phyloP scores from a whole-genome alignment of 2,888 invertebrate species.

The Polyploca ridens region DNA sequence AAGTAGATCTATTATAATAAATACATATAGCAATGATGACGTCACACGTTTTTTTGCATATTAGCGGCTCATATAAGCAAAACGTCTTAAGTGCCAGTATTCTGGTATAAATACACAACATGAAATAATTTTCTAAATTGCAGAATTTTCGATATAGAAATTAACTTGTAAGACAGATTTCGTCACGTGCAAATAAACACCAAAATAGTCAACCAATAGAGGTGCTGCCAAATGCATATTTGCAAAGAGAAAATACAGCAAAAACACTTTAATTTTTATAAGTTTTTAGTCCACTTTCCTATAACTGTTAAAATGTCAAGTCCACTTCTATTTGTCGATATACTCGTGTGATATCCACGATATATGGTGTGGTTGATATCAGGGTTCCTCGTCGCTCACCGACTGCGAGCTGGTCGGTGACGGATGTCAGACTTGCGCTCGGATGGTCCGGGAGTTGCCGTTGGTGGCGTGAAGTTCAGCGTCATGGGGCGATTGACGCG shows the following conservation, averaged over 20 bases:
- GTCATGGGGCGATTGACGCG: constrained; percentile 54
- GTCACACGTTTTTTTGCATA: too few relatives aligned
- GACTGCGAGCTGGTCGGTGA: constrained; percentile 52
- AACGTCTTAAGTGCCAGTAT: too few relatives aligned
- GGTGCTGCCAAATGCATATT: neutral
- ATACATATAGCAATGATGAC: too few relatives aligned
- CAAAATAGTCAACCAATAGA: neutral
- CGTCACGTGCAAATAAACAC: neutral
- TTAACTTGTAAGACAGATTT: neutral
- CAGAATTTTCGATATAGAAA: too few relatives aligned
- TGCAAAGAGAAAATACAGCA: neutral
- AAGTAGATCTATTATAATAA: neutral
- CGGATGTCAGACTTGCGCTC: constrained; percentile 75
- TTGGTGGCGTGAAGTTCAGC: constrained; percentile 73
- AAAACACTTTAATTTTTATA: too few relatives aligned
- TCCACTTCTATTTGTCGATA: constrained; percentile 32
- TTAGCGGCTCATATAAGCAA: too few relatives aligned
- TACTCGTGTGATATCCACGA: constrained; percentile 78
- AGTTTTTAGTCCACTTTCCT: too few relatives aligned
- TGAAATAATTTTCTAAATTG: too few relatives aligned
- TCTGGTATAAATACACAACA: too few relatives aligned
- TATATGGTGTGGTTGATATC: constrained; percentile 59
- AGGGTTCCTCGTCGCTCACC: constrained; percentile 53
- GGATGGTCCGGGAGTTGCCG: constrained; percentile 62
- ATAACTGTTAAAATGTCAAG: constrained; percentile 18